Conservation (phyloP, 2,797 vertebrate genomes). For the Ataeniobius toweri region DNA sequence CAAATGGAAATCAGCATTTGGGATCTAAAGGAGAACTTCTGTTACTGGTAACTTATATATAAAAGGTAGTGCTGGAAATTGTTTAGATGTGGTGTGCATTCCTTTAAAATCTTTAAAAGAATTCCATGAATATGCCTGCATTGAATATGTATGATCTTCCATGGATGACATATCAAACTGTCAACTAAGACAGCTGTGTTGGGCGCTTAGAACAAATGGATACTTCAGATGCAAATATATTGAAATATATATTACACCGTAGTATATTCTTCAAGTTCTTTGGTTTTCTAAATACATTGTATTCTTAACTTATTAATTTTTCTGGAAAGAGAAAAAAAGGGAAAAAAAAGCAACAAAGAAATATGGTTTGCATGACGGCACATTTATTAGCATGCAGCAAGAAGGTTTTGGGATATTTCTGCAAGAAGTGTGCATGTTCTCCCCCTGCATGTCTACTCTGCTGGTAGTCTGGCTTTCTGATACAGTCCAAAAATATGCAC, state of each 20-base stretch:
- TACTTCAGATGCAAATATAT: conserved; percentile 3
- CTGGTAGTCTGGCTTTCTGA: no score
- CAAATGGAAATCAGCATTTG: no score
- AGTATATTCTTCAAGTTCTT: neutral
- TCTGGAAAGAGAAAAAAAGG: neutral
- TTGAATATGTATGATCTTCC: conserved; percentile 13
- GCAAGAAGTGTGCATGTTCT: no score
- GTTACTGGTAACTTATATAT: conserved; percentile 33
- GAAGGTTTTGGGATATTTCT: no score
- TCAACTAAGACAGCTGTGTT: neutral
- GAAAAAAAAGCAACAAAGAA: no score
- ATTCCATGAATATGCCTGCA: conserved; percentile 11
- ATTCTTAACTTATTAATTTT: neutral
- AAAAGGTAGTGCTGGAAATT: conserved; percentile 22
- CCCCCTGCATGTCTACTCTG: no score
- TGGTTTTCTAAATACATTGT: neutral
- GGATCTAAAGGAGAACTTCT: conserved; percentile 34
- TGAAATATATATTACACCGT: neutral
- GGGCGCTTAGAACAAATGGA: neutral
- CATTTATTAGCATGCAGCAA: no score
- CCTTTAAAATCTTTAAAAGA: conserved; percentile 3
- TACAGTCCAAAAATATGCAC: no score
- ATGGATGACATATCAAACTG: neutral
- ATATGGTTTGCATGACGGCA: no score
- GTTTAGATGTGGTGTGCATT: conserved; percentile 6